Evolutionary conservation across 2,888 invertebrate species (phyloP), one percentile per base, ranked within the genome.

Genomic region (Hemistola chrysoprasaria): DNA sequence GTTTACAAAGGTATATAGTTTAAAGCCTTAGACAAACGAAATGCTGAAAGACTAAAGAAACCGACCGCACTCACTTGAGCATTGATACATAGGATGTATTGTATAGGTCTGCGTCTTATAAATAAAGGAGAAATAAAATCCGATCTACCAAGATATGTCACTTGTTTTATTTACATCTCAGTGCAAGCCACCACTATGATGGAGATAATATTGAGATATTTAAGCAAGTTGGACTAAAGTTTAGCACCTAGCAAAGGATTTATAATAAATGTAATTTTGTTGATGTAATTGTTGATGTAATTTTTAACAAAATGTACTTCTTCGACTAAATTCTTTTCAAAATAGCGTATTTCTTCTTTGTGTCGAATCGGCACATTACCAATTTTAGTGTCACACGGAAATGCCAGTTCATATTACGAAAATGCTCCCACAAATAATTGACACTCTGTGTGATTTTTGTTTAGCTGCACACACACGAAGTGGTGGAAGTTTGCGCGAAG

Each of bases 401-500:
- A n/a, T n/a, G n/a, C n/a, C n/a, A n/a, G n/a, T n/a, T n/a, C n/a
- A n/a, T n/a, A n/a, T n/a, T n/a, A n/a, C n/a, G n/a, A n/a, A n/a
- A n/a, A n/a, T n/a, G n/a, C n/a, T n/a, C n/a, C n/a, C n/a, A n/a
- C n/a, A n/a, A n/a, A n/a, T n/a, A n/a, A n/a, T n/a, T n/a, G n/a
- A n/a, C n/a, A n/a, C n/a, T 6, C 3, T 30, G 8, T 22, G 8
- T 16, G 3, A 20, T 22, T n/a, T 26, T 27, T 34, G 20, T 49
- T 45, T 90, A 97, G 97, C 88, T 97, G 67, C 96, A 96, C 78
- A 97, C 96, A 40, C 97, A 97, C 77, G 97, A 97, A 88, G 94
- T 97, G 55, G 96, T 98, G 42, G 98, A 98, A 90, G 97, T 98
- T 32, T 98, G 98, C 81, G 96, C 97, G 68, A 98, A 98, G 91